Percentiles rank a stretch among this genome's conserved stretches.
Conservation (phyloP, 1,140 invertebrate genomes). For the Pemphigus obesinymphae region DNA sequence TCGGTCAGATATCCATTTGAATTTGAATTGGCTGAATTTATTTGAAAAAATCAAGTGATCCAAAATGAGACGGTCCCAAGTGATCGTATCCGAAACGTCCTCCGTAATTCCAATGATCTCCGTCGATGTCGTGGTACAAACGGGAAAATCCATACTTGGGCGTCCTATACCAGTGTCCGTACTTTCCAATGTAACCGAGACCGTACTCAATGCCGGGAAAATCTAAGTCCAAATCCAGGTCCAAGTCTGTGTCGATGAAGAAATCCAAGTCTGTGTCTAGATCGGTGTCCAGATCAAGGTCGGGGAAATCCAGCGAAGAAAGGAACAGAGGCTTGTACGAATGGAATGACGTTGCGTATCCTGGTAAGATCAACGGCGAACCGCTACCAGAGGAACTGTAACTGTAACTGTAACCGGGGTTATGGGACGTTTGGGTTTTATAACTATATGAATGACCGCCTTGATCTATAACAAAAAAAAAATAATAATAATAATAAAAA, state of each 20-base stretch:
- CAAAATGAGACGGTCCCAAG: neutral
- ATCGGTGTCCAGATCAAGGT: conserved; percentile 5
- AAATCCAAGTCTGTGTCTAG: conserved; percentile 1
- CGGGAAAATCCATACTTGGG: conserved; percentile 1
- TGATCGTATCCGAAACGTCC: conserved; percentile 8
- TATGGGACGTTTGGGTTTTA: neutral
- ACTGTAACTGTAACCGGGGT: conserved; percentile 26
- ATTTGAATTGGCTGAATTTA: no score
- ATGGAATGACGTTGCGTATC: neutral
- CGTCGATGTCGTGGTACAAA: neutral
- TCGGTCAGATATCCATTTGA: no score
- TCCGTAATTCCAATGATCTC: neutral
- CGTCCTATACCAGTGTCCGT: conserved; percentile 13
- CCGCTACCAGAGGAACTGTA: conserved; percentile 1
- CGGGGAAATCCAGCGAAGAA: neutral
- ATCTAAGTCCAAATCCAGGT: conserved; percentile 9
- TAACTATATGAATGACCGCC: conserved; percentile 1
- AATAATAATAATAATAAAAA: neutral
- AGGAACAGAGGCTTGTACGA: neutral
- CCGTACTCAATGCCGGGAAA: conserved; percentile 13
- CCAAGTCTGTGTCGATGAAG: conserved; percentile 11
- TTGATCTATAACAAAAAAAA: neutral
- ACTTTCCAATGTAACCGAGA: conserved; percentile 16
- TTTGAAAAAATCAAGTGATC: neutral
- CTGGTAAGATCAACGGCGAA: neutral